Evolutionary conservation across 2,113 vertebrate species (phyloP), one percentile per base, ranked within the genome.

Genomic region (Semnornis frantzii): DNA sequence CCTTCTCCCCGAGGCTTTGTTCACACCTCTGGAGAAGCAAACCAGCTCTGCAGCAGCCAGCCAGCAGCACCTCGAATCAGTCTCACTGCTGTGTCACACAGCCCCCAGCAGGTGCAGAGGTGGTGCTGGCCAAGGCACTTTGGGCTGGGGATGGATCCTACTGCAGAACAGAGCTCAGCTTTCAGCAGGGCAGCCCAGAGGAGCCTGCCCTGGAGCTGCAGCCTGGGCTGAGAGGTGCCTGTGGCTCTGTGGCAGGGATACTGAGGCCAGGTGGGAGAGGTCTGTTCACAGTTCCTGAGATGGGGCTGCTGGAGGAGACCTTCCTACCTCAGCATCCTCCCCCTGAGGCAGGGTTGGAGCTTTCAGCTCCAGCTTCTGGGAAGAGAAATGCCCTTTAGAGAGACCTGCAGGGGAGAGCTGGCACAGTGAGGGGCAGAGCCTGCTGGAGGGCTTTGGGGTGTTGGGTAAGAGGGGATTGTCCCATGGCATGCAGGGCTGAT

Each of bases 61-160:
- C n/a, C 8, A 33, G 82, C 85, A 88, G 80, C 73, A 48, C 59
- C 95, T 94, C 62, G 89, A 94, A 95, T 91, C 79, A 94, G 19
- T 10, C 1, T 0, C 62, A 30, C 60, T 77, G 34, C 18, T 59
- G 70, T 2, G 5, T 89, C 55, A 57, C 77, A 44, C 71, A 8
- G 69, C 77, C 55, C 68, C 14, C 65, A 3, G 9, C 62, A 25
- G 58, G 19, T 44, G 76, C 21, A 12, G 70, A 42, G 48, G 10
- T 3, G 48, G 12, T 59, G 85, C 30, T 48, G 60, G 21, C 55
- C 27, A 1, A 1, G 2, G 15, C 0, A 0, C 30, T 4, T 8
- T 75, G 30, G 2, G 3, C 1, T 44, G 42, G 74, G 55, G 82
- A 55, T 9, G 15, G 65, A 63, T 90, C 72, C 84, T 73, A 72